A percentile compares a stretch with the other conserved stretches of the same genome.
Conservation (phyloP, 2,797 vertebrate species). For the Pagetopsis macropterus region DNA sequence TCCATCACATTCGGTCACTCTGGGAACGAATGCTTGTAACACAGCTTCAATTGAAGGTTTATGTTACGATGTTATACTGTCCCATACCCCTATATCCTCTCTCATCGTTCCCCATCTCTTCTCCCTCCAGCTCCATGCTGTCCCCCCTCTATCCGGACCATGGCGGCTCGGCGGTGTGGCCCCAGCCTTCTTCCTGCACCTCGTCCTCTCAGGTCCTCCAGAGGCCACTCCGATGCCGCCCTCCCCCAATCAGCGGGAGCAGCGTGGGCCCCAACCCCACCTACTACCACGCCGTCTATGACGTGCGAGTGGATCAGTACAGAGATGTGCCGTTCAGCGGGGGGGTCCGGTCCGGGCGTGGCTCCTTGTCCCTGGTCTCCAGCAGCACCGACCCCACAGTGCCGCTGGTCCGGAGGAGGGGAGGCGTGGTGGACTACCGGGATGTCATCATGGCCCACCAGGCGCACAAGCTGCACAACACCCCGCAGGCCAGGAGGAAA, state of each 20-base stretch:
- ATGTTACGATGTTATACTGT: too few relatives aligned
- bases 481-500: conserved; percentile 87
- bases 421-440: conserved; percentile 88
- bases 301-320: conserved; percentile 78
- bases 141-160: conserved; percentile 75
- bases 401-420: conserved; percentile 81
- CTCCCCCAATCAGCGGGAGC: conserved; percentile 75
- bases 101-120: neutral
- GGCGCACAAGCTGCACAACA: conserved; percentile 89
- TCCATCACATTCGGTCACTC: too few relatives aligned
- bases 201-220: conserved; percentile 68
- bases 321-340: conserved; percentile 67
- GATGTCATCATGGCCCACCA: conserved; percentile 91
- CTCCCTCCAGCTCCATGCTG: conserved; percentile 78
- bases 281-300: conserved; percentile 81
- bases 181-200: conserved; percentile 63
- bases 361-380: conserved; percentile 59
- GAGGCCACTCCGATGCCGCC: conserved; percentile 60
- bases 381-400: conserved; percentile 55
- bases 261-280: conserved; percentile 76
- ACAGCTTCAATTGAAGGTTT: too few relatives aligned
- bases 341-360: conserved; percentile 43
- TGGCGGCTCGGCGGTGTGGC: conserved; percentile 69
- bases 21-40: too few relatives aligned
- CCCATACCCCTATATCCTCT: neutral